phyloP scores from a whole-genome alignment of 2,888 invertebrate genomes.

The Dione juno region DNA sequence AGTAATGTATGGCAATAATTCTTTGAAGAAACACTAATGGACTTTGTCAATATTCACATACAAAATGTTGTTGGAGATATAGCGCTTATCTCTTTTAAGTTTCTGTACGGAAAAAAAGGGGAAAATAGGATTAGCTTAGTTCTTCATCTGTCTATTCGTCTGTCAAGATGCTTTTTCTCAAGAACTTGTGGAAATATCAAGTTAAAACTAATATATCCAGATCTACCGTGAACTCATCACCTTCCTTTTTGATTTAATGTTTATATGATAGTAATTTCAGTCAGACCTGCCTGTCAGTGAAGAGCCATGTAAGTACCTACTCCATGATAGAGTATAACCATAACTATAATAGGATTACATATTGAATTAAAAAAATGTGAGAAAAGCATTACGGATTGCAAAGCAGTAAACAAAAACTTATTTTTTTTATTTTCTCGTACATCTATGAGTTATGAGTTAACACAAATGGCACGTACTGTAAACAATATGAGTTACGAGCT shows the following conservation, averaged over 20 bases:
- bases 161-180: too few relatives aligned
- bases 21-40: background rate
- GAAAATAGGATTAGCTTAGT: too few relatives aligned
- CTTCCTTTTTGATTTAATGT: too few relatives aligned
- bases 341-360: too few relatives aligned
- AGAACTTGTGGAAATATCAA: too few relatives aligned
- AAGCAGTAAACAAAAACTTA: background rate
- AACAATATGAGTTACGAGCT: conserved; percentile 29
- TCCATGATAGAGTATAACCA: too few relatives aligned
- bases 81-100: background rate
- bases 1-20: background rate
- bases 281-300: too few relatives aligned
- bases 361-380: background rate
- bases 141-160: too few relatives aligned
- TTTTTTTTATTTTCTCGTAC: conserved; percentile 2
- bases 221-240: too few relatives aligned
- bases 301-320: too few relatives aligned
- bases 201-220: too few relatives aligned
- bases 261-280: too few relatives aligned
- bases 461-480: conserved; percentile 28
- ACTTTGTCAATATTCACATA: background rate
- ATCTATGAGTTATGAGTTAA: conserved; percentile 8
- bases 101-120: background rate
- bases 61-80: background rate
- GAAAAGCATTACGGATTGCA: background rate